Conservation (phyloP, 2,888 invertebrate species). For the Pollenia angustigena region DNA sequence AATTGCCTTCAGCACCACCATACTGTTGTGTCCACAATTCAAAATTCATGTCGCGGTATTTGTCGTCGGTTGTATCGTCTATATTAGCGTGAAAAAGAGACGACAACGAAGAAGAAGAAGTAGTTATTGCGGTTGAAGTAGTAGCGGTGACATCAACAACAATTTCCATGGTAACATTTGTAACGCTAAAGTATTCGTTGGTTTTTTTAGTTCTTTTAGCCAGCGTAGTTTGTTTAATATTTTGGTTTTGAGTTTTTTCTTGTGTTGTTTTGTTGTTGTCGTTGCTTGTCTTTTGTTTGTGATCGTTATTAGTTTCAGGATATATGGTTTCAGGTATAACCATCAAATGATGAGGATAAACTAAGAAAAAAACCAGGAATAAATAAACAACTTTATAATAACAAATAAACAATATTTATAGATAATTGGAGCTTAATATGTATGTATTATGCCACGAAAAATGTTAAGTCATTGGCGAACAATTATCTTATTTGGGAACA, state of each 20-base stretch:
- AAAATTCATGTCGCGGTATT: slow-evolving; percentile 79
- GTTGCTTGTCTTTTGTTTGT: slow-evolving; percentile 37
- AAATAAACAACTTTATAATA: too few species aligned
- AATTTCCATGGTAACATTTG: slow-evolving; percentile 49
- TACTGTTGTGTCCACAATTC: slow-evolving; percentile 84
- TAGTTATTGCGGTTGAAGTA: slow-evolving; percentile 12
- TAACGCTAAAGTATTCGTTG: slow-evolving; percentile 56
- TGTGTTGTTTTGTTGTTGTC: slow-evolving; percentile 34
- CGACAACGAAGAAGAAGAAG: not conserved
- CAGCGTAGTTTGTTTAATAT: slow-evolving; percentile 60
- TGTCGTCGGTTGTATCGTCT: slow-evolving; percentile 23
- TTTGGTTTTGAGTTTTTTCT: slow-evolving; percentile 57
- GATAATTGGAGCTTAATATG: too few species aligned
- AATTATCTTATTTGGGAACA: too few species aligned
- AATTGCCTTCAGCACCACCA: slow-evolving; percentile 81
- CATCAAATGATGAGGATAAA: slow-evolving; percentile 83
- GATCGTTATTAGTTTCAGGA: slow-evolving; percentile 57
- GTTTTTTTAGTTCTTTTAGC: slow-evolving; percentile 32
- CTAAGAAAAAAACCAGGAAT: slow-evolving; percentile 72
- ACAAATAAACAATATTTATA: not conserved
- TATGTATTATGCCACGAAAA: too few species aligned
- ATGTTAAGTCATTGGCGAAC: too few species aligned
- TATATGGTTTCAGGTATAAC: slow-evolving; percentile 77
- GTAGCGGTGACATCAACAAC: slow-evolving; percentile 27
- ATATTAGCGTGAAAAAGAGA: slow-evolving; percentile 40